phyloP scores from a whole-genome alignment of 2,113 vertebrate genomes.

The Monopterus albus region DNA sequence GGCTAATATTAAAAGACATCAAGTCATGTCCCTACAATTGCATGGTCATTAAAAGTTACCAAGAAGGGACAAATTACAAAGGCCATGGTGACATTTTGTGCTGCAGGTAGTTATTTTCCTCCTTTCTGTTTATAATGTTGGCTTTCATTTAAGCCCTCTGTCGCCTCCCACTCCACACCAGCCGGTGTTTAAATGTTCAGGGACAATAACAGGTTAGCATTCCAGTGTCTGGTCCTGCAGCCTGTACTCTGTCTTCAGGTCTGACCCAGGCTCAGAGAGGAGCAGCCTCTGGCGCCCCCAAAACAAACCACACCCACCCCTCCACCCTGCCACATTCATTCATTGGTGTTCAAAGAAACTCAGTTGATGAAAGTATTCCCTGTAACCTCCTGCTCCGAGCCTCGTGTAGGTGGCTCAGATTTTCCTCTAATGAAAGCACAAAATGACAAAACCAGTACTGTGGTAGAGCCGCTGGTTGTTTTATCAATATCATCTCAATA shows the following conservation, averaged over 20 bases:
- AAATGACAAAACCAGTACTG: constrained; percentile 40
- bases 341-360: constrained; percentile 22
- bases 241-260: constrained; percentile 52
- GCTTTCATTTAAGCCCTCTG: constrained; percentile 71
- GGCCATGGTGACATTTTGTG: constrained; percentile 64
- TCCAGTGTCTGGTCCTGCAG: constrained; percentile 71
- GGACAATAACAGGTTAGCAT: constrained; percentile 80
- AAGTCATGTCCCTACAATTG: constrained; percentile 59
- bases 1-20: constrained; percentile 70
- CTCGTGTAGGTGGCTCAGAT: constrained; percentile 53
- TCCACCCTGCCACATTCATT: neutral
- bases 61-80: constrained; percentile 76
- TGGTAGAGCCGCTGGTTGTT: constrained; percentile 52
- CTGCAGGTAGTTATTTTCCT: constrained; percentile 77
- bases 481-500: constrained; percentile 54
- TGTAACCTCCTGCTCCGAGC: neutral
- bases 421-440: constrained; percentile 35
- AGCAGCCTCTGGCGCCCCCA: constrained; percentile 38
- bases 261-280: constrained; percentile 53
- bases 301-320: constrained; percentile 8
- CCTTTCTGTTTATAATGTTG: constrained; percentile 77
- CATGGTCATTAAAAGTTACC: constrained; percentile 71
- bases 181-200: constrained; percentile 80
- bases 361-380: constrained; percentile 6
- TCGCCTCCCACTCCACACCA: constrained; percentile 69